Base-by-base conservation (phyloP, 2,113 vertebrate species). In the Anarrhichthys ocellatus region DNA sequence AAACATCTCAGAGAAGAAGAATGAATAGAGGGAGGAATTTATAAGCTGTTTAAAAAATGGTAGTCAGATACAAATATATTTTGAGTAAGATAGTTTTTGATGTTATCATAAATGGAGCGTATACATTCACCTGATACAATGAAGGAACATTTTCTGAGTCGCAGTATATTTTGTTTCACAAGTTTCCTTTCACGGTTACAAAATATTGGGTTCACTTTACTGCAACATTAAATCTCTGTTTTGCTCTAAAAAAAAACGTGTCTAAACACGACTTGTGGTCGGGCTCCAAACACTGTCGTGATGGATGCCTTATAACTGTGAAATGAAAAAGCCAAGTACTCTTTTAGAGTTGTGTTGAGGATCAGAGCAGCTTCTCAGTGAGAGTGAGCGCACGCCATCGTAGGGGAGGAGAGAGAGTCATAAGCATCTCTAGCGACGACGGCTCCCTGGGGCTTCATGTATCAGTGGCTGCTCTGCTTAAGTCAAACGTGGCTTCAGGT, bases 401-500 rank as follows among this genome's bases (percentile, higher is more conserved):
- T 5, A 48, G 36, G 22, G 8, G 66, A 52, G 5, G 20, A 70
- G 32, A 29, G 32, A 58, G 32, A 70, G 65, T 76, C 77, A 68
- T 14, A n/a, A 59, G 70, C 52, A 18, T 72, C 78, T 76, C 58
- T 9, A 0, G 50, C 38, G 74, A 73, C 11, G 15, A 65, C 65
- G 34, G 61, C 20, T 83, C 61, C 72, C 76, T 6, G 59, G 64
- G 64, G 61, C 66, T 76, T 72, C 34, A 42, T 46, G 67, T 80
- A 73, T 80, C 73, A 71, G 40, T 40, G 71, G 71, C 76, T 61
- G 59, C 38, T 65, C 71, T 80, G 71, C 50, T 69, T 61, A 71
- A 80, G 71, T 87, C 80, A 83, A 83, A 83, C 54, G 32, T 59
- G 58, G 65, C 52, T 56, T 70, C 2, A 9, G 73, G 69, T 42